Evolutionary conservation across 2,113 vertebrate genomes (phyloP).

Genomic region (Myodes glareolus): DNA sequence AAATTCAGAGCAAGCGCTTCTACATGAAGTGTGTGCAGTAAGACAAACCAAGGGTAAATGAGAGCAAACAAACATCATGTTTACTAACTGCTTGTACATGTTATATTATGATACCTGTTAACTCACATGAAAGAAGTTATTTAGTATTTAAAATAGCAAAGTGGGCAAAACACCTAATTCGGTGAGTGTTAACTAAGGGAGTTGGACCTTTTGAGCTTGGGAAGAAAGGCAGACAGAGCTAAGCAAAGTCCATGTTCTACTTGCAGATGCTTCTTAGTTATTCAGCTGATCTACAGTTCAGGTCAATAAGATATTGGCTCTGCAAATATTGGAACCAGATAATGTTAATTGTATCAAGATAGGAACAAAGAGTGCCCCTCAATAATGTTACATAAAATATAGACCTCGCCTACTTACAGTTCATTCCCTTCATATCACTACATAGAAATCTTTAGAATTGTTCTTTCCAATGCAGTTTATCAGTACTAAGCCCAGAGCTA

Average conservation of each 20-base stretch:
- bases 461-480: neutral
- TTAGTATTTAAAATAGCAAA: conserved; percentile 32
- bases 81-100: neutral
- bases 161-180: neutral
- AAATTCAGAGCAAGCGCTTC: neutral
- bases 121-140: conserved; percentile 14
- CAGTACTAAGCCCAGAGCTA: neutral
- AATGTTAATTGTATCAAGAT: neutral
- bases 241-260: neutral
- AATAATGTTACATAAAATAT: neutral
- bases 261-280: neutral
- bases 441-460: neutral
- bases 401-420: neutral
- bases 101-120: neutral
- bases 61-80: neutral
- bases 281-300: neutral
- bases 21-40: neutral
- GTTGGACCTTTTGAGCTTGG: neutral
- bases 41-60: neutral
- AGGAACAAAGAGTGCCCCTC: neutral
- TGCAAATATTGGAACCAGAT: neutral
- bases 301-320: neutral
- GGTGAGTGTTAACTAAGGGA: neutral
- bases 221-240: neutral
- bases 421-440: neutral